Evolutionary conservation across 2,113 vertebrate genomes (phyloP).

Genomic region (Penelope pileata): DNA sequence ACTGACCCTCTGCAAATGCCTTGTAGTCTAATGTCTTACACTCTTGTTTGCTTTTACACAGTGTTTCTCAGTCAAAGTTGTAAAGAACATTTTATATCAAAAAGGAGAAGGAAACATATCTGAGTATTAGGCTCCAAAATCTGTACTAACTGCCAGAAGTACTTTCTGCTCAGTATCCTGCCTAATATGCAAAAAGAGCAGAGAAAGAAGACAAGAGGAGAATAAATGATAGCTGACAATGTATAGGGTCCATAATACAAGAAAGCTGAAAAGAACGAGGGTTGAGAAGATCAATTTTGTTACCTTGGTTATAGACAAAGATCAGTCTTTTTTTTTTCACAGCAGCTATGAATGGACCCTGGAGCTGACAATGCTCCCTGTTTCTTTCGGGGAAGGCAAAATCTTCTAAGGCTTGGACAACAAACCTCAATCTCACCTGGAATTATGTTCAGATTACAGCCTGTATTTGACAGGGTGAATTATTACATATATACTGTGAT

Average conservation of each 20-base stretch:
- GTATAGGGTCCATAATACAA: not conserved
- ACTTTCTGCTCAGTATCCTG: not conserved
- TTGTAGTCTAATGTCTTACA: not conserved
- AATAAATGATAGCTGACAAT: not conserved
- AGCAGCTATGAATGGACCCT: not conserved
- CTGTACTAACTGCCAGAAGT: not conserved
- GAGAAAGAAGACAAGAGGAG: not conserved
- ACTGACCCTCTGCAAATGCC: not conserved
- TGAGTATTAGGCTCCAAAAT: not conserved
- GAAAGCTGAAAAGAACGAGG: not conserved
- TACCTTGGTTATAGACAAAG: not conserved
- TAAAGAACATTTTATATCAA: not conserved
- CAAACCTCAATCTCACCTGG: rapidly evolving
- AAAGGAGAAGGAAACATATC: rapidly evolving
- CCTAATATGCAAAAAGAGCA: not conserved
- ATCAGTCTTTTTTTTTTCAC: not conserved
- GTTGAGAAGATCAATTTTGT: not conserved
- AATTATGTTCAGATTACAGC: rapidly evolving
- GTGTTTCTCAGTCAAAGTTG: not conserved
- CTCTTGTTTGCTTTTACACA: not conserved
- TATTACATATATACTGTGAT: rapidly evolving
- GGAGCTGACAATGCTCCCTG: not conserved
- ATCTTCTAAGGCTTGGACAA: not conserved
- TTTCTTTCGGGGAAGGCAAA: not conserved
- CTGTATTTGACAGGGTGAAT: not conserved